Base-by-base conservation (phyloP, 2,797 vertebrate species). In the Fistularia tabacaria region DNA sequence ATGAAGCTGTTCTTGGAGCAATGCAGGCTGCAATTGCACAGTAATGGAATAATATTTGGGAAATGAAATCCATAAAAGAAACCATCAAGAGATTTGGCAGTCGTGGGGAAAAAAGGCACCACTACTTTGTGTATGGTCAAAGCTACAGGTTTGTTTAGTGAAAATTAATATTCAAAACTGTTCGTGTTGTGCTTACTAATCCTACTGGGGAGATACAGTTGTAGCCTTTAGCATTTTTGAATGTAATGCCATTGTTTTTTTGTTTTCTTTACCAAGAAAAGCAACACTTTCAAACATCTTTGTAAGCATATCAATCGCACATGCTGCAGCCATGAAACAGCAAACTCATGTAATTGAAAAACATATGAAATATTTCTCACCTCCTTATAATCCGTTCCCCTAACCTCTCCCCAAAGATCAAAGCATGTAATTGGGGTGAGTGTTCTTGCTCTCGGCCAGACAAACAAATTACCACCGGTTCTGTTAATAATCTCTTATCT, bases 381-480 rank as follows among this genome's bases (percentile, higher is more conserved):
- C 49, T 75, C 39, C 52, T 62, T 36, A 25, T 64, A 67, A 57
- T 14, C n/a, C 43, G 65, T 58, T 40, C 7, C 57, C 69, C 53
- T 49, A 79, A 51, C 46, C 10, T 10, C 47, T 38, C 42, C 44
- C 25, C 1, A 56, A 49, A 73, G 45, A 60, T 45, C 37, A 39
- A 40, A 49, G 38, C 46, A 15, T 43, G 54, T 62, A 67, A 71
- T 64, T 74, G 71, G 74, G 59, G 59, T 52, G 56, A 76, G 41
- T 53, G 43, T 51, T 63, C 9, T 47, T 49, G 54, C 55, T 73
- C 36, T 45, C 49, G 60, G 68, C 78, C 73, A 62, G 44, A 50
- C 45, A 70, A 76, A 74, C 54, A 59, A 64, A 70, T 72, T 49
- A 60, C 50, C 36, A 10, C 49, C 10, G 45, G 46, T 60, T 66